Conservation (phyloP, 2,113 vertebrate genomes). For the Camelus dromedarius region DNA sequence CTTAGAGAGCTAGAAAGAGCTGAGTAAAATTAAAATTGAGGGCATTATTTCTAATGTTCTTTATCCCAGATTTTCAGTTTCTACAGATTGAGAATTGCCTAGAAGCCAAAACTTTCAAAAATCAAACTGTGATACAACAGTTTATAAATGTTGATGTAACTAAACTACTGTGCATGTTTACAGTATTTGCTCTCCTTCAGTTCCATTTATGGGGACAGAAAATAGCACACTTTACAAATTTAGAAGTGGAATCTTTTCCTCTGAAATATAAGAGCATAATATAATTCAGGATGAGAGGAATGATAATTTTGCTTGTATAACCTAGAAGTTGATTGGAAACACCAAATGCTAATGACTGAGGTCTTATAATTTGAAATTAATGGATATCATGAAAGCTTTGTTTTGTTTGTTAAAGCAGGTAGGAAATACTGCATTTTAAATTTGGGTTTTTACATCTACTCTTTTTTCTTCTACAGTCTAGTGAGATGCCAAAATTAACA, state of each 20-base stretch:
- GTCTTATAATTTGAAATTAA: not conserved
- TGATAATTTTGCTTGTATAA: not conserved
- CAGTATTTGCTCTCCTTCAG: not conserved
- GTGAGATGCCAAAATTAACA: slow-evolving; percentile 97
- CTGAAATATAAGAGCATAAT: not conserved
- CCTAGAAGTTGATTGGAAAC: not conserved
- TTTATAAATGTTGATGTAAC: not conserved
- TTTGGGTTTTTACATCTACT: slow-evolving; percentile 16
- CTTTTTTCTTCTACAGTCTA: slow-evolving; percentile 90
- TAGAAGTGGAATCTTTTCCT: not conserved
- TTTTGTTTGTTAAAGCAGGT: not conserved
- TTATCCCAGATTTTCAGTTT: not conserved
- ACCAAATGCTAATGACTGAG: not conserved
- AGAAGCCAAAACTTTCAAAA: not conserved
- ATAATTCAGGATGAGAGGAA: not conserved
- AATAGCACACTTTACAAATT: not conserved
- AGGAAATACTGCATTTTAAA: not conserved
- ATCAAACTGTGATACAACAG: not conserved
- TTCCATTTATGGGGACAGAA: not conserved
- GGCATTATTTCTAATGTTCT: not conserved
- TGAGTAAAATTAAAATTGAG: not conserved
- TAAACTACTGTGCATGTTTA: not conserved
- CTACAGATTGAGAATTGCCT: not conserved
- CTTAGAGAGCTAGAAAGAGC: not conserved
- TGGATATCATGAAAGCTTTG: not conserved